phyloP scores from a whole-genome alignment of 1,140 invertebrate species.

The Anastrepha obliqua region DNA sequence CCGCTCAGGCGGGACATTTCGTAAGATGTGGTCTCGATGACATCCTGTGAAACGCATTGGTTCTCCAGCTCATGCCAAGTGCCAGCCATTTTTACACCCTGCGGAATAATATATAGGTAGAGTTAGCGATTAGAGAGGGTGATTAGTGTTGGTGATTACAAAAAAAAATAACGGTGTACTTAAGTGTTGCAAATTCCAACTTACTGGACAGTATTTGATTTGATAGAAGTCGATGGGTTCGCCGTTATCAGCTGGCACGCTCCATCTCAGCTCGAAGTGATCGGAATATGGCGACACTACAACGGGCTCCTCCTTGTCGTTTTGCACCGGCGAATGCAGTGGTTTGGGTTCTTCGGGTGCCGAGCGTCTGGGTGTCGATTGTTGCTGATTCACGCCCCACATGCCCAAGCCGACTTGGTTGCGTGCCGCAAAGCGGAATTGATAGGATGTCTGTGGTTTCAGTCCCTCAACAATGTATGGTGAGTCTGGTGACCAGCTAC shows the following conservation, averaged over 20 bases:
- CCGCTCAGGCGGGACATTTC: constrained; percentile 82
- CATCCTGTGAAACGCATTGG: constrained; percentile 78
- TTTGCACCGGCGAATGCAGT: constrained; percentile 68
- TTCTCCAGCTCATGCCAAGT: constrained; percentile 79
- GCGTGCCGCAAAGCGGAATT: constrained; percentile 88
- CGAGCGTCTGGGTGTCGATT: constrained; percentile 78
- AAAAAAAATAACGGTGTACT: background rate
- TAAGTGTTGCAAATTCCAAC: constrained; percentile 63
- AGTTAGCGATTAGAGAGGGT: background rate
- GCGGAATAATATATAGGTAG: constrained; percentile 2
- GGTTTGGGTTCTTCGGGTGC: constrained; percentile 73
- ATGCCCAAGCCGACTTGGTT: constrained; percentile 89
- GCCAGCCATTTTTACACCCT: constrained; percentile 78
- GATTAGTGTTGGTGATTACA: background rate
- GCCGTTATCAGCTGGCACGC: constrained; percentile 89
- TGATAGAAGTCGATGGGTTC: constrained; percentile 89
- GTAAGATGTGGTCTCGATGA: constrained; percentile 78
- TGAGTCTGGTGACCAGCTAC: constrained; percentile 84
- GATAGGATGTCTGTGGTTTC: constrained; percentile 85
- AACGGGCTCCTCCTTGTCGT: constrained; percentile 71
- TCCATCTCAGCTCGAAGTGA: constrained; percentile 88
- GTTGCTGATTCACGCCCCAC: constrained; percentile 79
- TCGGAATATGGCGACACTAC: constrained; percentile 79
- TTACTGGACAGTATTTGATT: constrained; percentile 87
- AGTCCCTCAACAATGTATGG: constrained; percentile 88